Percentiles rank a stretch among this genome's conserved stretches.
Conservation (phyloP, 2,113 vertebrate genomes). For the Caretta caretta region DNA sequence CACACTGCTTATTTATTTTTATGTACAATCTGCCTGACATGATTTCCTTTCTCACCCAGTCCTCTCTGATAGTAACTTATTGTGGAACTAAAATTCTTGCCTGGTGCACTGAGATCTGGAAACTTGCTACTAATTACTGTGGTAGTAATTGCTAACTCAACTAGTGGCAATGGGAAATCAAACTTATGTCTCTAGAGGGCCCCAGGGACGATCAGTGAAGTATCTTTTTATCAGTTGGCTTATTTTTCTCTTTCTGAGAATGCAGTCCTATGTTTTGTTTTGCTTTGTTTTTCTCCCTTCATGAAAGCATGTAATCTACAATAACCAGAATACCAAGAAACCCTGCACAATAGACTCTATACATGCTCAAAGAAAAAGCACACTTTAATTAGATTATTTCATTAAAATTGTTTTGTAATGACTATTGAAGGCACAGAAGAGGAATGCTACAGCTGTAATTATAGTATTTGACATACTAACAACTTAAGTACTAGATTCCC, state of each 20-base stretch:
- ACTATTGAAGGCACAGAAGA: conserved; percentile 52
- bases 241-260: neutral
- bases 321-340: neutral
- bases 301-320: neutral
- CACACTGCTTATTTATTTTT: neutral
- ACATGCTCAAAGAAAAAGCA: neutral
- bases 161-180: conserved; percentile 30
- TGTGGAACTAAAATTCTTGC: conserved; percentile 28
- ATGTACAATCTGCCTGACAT: neutral
- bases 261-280: neutral
- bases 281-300: neutral
- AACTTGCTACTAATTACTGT: conserved; percentile 40
- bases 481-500: conserved; percentile 56
- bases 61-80: neutral
- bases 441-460: conserved; percentile 59
- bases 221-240: neutral
- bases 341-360: neutral
- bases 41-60: neutral
- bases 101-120: neutral
- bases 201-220: conserved; percentile 7
- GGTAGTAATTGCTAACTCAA: conserved; percentile 60
- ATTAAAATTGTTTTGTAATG: conserved; percentile 58
- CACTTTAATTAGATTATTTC: conserved; percentile 67
- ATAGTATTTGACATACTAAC: conserved; percentile 61
- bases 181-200: conserved; percentile 41